Percentiles rank a stretch among this genome's conserved stretches.
phyloP scores from a whole-genome alignment of 1,140 invertebrate genomes.

The Branchinecta lynchi region DNA sequence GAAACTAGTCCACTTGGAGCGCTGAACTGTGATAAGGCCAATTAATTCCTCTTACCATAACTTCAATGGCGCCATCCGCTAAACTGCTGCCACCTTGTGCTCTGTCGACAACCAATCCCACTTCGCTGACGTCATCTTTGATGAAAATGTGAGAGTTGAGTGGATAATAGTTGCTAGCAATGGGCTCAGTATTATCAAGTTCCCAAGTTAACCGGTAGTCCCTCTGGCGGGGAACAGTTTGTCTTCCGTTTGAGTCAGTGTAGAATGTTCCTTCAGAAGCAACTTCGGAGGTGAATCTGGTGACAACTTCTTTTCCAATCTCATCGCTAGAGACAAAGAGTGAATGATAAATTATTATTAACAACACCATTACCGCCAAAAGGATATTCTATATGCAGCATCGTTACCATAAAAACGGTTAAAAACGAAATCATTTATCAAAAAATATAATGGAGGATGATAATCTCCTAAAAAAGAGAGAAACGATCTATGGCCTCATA shows the following conservation, averaged over 20 bases:
- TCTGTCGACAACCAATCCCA: conserved; percentile 50
- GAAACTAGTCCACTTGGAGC: too few relatives aligned
- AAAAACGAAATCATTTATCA: too few relatives aligned
- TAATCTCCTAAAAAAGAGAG: too few relatives aligned
- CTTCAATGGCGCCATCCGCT: conserved; percentile 52
- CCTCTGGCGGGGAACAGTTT: conserved; percentile 39
- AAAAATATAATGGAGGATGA: too few relatives aligned
- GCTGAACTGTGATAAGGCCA: too few relatives aligned
- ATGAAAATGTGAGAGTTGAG: conserved; percentile 38
- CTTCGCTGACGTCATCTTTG: conserved; percentile 20
- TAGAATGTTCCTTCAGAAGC: conserved; percentile 39
- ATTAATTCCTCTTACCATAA: conserved; percentile 44
- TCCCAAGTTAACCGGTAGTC: conserved; percentile 38
- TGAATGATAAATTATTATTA: too few relatives aligned
- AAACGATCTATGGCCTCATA: too few relatives aligned
- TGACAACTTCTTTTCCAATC: conserved; percentile 43
- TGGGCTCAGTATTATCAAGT: conserved; percentile 38
- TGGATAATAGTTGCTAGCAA: conserved; percentile 45
- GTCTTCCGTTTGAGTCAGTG: conserved; percentile 53
- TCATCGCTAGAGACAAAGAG: conserved; percentile 32
- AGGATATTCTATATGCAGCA: too few relatives aligned
- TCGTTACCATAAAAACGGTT: too few relatives aligned
- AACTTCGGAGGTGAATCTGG: conserved; percentile 34
- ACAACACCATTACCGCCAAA: too few relatives aligned
- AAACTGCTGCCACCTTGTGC: conserved; percentile 71